Percentiles rank a stretch among this genome's conserved stretches.
phyloP scores from a whole-genome alignment of 53 echinoderm and acorn worm species.

The Holothuria leucospilota region DNA sequence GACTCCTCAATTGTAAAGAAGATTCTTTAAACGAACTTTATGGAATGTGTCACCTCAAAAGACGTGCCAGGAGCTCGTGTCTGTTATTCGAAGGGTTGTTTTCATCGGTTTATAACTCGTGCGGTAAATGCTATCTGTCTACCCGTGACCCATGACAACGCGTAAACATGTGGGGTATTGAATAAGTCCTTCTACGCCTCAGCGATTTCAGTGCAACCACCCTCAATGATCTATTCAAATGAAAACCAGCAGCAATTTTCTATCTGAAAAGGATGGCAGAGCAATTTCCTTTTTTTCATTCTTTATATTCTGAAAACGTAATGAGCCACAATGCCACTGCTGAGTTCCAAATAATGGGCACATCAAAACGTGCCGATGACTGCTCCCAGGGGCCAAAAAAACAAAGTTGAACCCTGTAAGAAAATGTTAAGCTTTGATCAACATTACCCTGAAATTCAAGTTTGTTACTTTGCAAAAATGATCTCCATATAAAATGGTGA shows the following conservation, averaged over 20 bases:
- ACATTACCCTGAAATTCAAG: not conserved
- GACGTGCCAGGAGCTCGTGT: too few species aligned
- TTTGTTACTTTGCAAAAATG: too few species aligned
- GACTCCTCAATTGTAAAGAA: too few species aligned
- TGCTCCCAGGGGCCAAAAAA: conserved; percentile 32
- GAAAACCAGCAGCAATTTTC: conserved; percentile 7
- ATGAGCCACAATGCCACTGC: conserved; percentile 13
- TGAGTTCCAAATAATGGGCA: conserved; percentile 5
- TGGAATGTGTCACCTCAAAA: too few species aligned
- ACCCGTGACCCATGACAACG: conserved; percentile 13
- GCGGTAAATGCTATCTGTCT: too few species aligned
- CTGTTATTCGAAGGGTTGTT: too few species aligned
- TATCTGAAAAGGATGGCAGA: conserved; percentile 1
- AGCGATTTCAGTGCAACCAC: not conserved
- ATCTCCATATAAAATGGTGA: too few species aligned
- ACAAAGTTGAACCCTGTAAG: conserved; percentile 2
- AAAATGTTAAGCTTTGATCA: not conserved
- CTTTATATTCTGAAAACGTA: conserved; percentile 1
- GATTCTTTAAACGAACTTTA: too few species aligned
- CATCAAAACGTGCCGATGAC: not conserved
- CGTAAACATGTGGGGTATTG: not conserved
- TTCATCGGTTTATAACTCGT: too few species aligned
- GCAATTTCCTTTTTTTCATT: conserved; percentile 3
- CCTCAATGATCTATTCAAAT: conserved; percentile 23
- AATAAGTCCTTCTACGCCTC: not conserved